These are phyloP conservation scores for Dynastes hyllus DNA, from an alignment of 2,888 invertebrate species.

Conservation along the genomic window DNA sequence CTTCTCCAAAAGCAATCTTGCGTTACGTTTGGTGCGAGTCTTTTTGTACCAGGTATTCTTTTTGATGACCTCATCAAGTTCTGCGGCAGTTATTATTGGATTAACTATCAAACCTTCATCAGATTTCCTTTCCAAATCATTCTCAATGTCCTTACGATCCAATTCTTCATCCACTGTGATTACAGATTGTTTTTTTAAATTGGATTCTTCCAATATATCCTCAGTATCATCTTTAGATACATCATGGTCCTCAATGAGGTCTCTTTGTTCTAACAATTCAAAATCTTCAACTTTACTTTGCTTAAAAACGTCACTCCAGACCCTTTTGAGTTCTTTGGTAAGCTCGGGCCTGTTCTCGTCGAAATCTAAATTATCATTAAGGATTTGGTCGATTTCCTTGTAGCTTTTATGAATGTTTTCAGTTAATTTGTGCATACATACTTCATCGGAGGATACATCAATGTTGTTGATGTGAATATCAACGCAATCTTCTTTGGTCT, in stretches of 20 bases:
- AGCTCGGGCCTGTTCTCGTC: not conserved
- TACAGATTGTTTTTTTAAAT: too few relatives aligned
- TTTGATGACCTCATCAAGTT: conserved; percentile 19
- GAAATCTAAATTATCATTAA: not conserved
- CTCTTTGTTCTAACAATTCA: not conserved
- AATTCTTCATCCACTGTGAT: too few relatives aligned
- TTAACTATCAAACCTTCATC: not conserved
- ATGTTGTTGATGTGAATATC: conserved; percentile 23
- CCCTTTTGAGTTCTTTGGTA: not conserved
- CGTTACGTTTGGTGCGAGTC: not conserved
- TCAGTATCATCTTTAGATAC: too few relatives aligned
- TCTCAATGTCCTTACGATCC: too few relatives aligned
- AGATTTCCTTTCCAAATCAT: too few relatives aligned
- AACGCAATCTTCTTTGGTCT: not conserved
- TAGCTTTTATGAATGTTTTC: conserved; percentile 31
- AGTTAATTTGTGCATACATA: conserved; percentile 19
- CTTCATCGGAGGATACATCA: conserved; percentile 2
- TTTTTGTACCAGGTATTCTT: conserved; percentile 17
- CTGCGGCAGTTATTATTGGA: not conserved
- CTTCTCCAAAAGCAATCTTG: not conserved
- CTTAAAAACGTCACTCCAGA: conserved; percentile 25
- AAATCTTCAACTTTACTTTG: not conserved
- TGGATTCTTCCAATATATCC: too few relatives aligned
- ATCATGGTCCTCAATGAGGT: not conserved
- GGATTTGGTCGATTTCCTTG: not conserved